Evolutionary conservation across 2,113 vertebrate genomes (phyloP), one percentile per base, ranked within the genome.

Genomic region (Pavo muticus): DNA sequence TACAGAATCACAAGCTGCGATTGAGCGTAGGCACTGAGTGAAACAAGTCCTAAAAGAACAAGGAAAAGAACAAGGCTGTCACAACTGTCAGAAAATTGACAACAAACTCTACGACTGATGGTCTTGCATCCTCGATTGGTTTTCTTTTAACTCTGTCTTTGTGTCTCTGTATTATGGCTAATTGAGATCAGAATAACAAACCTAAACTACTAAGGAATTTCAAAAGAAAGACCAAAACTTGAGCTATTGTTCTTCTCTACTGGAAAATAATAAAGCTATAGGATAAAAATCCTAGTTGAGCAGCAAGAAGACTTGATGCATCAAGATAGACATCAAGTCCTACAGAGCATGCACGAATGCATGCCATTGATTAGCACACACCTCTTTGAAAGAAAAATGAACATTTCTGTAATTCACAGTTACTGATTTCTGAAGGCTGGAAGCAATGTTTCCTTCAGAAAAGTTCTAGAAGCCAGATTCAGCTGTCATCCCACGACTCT

Each of bases 341-440:
- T 23, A 40, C 10, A 40, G 32, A n/a, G 19, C 47, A 42, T 42
- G 15, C 24, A 78, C 42, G 48, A 78, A 52, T 42, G 15, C 21
- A 68, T 89, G 75, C 85, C 84, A 73, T 93, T 80, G 91, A 89
- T 73, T 67, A 68, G 87, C 50, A 65, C 18, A 32, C 88, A 68
- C 48, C 39, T 79, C 61, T 90, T 42, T 61, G 77, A 59, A 77
- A 44, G 20, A 45, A 65, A 65, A 50, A 77, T 87, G 92, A 87
- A 16, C 75, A 89, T 82, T 57, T 54, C 61, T 64, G 54, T 87
- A 56, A 88, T 67, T 88, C 57, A 80, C 60, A 74, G 30, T 76
- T 82, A 59, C 44, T 74, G 50, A 52, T 27, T 50, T 71, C 25
- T 71, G 65, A 94, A 74, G n/a, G 30, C 67, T 37, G 25, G 52